Evolutionary conservation across 2,888 invertebrate species (phyloP).

Genomic region (Eupithecia vulgata): DNA sequence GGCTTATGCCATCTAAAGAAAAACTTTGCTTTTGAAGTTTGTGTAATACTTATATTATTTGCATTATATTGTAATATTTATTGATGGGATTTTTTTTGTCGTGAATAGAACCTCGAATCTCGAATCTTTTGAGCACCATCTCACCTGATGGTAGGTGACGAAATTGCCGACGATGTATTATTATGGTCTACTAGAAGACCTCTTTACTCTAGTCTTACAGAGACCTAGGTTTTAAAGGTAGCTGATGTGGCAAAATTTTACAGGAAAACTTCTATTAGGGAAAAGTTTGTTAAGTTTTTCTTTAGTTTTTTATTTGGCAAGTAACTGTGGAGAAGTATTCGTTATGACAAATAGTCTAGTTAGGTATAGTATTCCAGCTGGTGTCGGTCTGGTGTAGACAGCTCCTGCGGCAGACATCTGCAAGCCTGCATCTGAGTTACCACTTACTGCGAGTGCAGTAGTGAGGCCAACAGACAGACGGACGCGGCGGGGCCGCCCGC

Average conservation of each 20-base stretch:
- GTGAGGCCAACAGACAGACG: constrained; percentile 32
- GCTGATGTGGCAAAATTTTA: background rate
- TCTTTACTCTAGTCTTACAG: too few relatives aligned
- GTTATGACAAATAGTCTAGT: background rate
- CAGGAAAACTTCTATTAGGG: background rate
- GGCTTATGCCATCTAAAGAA: background rate
- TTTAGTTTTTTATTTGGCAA: background rate
- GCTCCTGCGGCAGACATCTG: background rate
- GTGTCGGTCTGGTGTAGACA: background rate
- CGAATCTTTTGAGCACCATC: too few relatives aligned
- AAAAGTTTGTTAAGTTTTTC: background rate
- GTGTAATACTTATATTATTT: too few relatives aligned
- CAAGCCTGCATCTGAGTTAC: background rate
- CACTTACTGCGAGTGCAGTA: constrained; percentile 43
- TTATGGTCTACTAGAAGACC: too few relatives aligned
- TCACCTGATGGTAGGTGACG: too few relatives aligned
- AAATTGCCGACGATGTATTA: too few relatives aligned
- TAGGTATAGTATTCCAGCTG: background rate
- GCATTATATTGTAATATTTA: too few relatives aligned
- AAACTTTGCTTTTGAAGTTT: too few relatives aligned
- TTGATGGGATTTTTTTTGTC: background rate
- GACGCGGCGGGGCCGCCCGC: background rate
- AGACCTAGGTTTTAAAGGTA: background rate
- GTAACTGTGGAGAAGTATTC: background rate
- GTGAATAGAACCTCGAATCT: background rate